phyloP scores from a whole-genome alignment of 2,113 vertebrate genomes.

The Hemichromis elongatus region DNA sequence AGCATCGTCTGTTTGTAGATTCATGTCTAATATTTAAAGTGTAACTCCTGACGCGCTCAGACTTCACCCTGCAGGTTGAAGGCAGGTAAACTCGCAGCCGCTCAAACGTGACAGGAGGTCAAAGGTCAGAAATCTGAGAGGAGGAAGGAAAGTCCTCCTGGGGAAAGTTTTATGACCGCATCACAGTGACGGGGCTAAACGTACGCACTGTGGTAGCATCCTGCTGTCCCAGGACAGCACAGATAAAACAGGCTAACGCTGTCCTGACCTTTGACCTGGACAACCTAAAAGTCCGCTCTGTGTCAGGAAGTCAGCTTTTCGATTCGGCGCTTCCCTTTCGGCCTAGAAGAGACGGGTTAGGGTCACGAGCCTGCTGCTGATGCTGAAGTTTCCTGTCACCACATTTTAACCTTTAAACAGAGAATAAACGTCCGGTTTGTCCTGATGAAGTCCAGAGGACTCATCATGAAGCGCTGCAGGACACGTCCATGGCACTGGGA shows the following conservation, averaged over 20 bases:
- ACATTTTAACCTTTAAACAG: neutral
- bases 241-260: neutral
- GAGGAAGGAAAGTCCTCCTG: neutral
- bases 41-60: neutral
- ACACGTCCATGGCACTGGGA: too few relatives aligned
- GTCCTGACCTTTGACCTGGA: neutral
- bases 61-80: neutral
- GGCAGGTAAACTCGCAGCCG: neutral
- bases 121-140: neutral
- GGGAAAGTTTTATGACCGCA: neutral
- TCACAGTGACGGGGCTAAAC: neutral
- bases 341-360: too few relatives aligned
- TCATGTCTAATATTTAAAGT: neutral
- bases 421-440: too few relatives aligned
- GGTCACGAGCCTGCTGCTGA: too few relatives aligned
- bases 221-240: neutral
- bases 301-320: too few relatives aligned
- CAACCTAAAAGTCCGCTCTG: neutral
- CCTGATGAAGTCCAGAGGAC: too few relatives aligned
- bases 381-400: neutral
- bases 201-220: neutral
- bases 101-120: neutral
- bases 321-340: too few relatives aligned
- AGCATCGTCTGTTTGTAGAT: neutral
- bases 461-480: neutral